phyloP scores from a whole-genome alignment of 2,113 vertebrate species.

The Phalacrocorax pelagicus region DNA sequence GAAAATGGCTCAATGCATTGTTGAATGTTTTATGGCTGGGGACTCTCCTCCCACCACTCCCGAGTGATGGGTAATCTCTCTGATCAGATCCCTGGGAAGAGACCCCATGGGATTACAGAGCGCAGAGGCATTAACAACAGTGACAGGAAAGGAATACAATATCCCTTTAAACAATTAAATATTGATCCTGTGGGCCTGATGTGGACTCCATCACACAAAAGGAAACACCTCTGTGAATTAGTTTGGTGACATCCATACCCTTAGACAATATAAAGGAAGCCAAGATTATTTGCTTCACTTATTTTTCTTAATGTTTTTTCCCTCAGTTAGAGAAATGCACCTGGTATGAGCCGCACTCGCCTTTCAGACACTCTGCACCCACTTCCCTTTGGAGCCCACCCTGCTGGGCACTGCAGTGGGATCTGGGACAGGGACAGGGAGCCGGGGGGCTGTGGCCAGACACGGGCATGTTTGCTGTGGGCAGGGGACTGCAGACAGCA shows the following conservation, averaged over 20 bases:
- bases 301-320: constrained; percentile 36
- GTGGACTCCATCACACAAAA: constrained; percentile 57
- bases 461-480: rapidly evolving
- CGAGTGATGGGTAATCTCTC: constrained; percentile 38
- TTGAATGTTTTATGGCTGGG: constrained; percentile 25
- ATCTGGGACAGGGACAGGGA: neutral
- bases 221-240: constrained; percentile 57
- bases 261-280: constrained; percentile 22
- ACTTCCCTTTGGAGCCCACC: rapidly evolving
- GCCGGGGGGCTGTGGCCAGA: rapidly evolving
- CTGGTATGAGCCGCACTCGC: rapidly evolving
- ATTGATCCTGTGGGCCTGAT: constrained; percentile 45
- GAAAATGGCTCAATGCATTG: constrained; percentile 47
- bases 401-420: rapidly evolving
- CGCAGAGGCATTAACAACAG: constrained; percentile 44
- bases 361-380: neutral
- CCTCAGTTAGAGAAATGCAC: constrained; percentile 45
- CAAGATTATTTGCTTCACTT: constrained; percentile 41
- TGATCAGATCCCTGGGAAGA: constrained; percentile 51
- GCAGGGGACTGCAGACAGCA: rapidly evolving
- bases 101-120: constrained; percentile 59
- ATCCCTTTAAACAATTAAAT: constrained; percentile 69
- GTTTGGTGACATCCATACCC: constrained; percentile 36
- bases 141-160: constrained; percentile 68
- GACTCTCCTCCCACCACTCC: constrained; percentile 42